A percentile compares a stretch with the other conserved stretches of the same genome.
Evolutionary conservation across 2,797 vertebrate species (phyloP).

Genomic region (Coreius guichenoti): DNA sequence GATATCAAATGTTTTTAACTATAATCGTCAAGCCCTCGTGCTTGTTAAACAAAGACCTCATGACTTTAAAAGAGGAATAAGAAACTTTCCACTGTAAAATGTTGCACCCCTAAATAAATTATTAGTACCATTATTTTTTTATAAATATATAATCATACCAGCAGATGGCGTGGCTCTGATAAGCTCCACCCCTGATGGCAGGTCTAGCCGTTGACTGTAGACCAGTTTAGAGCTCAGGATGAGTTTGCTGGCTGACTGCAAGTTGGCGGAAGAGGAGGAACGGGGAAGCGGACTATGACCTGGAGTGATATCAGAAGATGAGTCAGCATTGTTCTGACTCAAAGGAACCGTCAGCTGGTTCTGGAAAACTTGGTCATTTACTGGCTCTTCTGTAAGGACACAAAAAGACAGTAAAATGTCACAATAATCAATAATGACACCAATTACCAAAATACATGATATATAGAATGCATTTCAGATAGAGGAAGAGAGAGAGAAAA

Average conservation of each 20-base stretch:
- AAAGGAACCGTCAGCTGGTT: constrained; percentile 86
- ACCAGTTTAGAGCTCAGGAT: constrained; percentile 95
- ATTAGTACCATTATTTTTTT: not conserved
- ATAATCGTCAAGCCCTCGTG: not conserved
- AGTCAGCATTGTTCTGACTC: constrained; percentile 81
- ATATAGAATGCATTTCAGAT: not conserved
- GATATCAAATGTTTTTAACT: not conserved
- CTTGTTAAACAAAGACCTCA: not conserved
- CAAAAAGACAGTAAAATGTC: not conserved
- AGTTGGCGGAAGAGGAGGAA: constrained; percentile 95
- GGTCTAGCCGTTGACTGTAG: constrained; percentile 90
- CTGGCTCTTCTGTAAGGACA: constrained; percentile 77
- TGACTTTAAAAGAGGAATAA: not conserved
- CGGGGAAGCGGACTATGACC: constrained; percentile 86
- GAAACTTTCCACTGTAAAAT: not conserved
- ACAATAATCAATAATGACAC: not conserved
- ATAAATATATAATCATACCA: constrained; percentile 75
- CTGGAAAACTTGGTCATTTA: constrained; percentile 78
- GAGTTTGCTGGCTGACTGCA: constrained; percentile 97
- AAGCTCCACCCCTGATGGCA: constrained; percentile 92
- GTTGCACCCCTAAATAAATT: not conserved
- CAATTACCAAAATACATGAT: not conserved
- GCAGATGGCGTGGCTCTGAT: constrained; percentile 96
- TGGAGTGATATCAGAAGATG: constrained; percentile 88
- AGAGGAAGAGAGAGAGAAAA: not conserved